Conservation (phyloP, 2,797 vertebrate species). For the Aulostomus chinensis region DNA sequence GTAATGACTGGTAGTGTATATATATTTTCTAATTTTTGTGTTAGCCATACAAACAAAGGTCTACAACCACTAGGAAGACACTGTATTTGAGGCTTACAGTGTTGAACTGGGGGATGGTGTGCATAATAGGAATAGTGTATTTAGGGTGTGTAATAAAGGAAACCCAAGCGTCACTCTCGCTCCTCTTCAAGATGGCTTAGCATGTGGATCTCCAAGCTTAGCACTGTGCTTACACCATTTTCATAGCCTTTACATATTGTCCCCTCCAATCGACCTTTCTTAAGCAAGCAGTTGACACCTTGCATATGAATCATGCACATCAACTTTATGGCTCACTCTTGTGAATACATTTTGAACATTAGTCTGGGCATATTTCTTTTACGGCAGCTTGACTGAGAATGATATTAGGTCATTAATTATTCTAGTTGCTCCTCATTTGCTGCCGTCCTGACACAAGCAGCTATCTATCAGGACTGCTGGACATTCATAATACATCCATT, state of each 20-base stretch:
- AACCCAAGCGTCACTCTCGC: slow-evolving; percentile 23
- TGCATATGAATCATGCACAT: slow-evolving; percentile 53
- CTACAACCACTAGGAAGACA: no score
- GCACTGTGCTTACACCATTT: slow-evolving; percentile 37
- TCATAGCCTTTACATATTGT: slow-evolving; percentile 51
- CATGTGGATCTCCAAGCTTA: slow-evolving; percentile 28
- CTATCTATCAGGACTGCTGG: slow-evolving; percentile 61
- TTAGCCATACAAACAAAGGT: no score
- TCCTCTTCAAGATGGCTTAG: slow-evolving; percentile 39
- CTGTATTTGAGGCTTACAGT: no score
- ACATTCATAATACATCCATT: slow-evolving; percentile 53
- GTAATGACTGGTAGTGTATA: no score
- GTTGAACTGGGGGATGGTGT: no score
- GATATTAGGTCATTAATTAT: slow-evolving; percentile 58
- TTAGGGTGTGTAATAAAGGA: slow-evolving; percentile 28
- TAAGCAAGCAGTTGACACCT: slow-evolving; percentile 46
- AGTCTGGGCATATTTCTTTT: slow-evolving; percentile 43
- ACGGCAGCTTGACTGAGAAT: slow-evolving; percentile 36
- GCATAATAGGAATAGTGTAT: slow-evolving; percentile 13
- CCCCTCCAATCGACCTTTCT: slow-evolving; percentile 56
- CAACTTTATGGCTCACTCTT: slow-evolving; percentile 49
- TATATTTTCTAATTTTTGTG: no score
- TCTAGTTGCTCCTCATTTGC: slow-evolving; percentile 47
- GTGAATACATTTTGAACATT: slow-evolving; percentile 59
- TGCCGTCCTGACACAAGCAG: slow-evolving; percentile 49